phyloP scores from a whole-genome alignment of 1,140 invertebrate genomes.

The Himalopsyche phryganea region DNA sequence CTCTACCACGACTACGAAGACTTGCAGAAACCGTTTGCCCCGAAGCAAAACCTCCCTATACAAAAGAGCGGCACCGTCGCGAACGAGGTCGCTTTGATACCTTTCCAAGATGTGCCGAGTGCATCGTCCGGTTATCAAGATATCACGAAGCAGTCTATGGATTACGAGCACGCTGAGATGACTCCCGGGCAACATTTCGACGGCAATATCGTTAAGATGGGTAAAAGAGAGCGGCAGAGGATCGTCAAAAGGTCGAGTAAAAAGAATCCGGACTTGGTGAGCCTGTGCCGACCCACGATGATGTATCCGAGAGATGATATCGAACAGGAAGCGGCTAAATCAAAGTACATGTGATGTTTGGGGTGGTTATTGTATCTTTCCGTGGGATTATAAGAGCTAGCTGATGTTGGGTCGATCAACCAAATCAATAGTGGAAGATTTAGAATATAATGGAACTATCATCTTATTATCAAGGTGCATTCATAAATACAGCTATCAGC shows the following conservation, averaged over 20 bases:
- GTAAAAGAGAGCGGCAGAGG: not conserved
- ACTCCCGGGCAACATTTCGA: not conserved
- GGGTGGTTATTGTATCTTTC: no score
- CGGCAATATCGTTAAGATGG: not conserved
- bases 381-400: no score
- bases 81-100: not conserved
- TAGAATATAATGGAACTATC: no score
- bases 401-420: no score
- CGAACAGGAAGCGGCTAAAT: no score
- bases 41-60: not conserved
- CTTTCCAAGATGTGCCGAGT: conserved; percentile 31
- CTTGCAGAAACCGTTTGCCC: conserved; percentile 32
- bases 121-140: conserved; percentile 44
- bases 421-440: no score
- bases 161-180: conserved; percentile 35
- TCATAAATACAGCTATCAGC: no score
- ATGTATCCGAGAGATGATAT: conserved; percentile 12
- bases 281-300: conserved; percentile 23
- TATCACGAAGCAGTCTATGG: conserved; percentile 39
- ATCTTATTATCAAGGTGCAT: no score
- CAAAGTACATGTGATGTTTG: no score
- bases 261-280: conserved; percentile 19
- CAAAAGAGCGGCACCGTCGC: conserved; percentile 37
- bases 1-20: conserved; percentile 40
- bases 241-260: conserved; percentile 6